Evolutionary conservation across 2,888 invertebrate genomes (phyloP), one percentile per base, ranked within the genome.

Genomic region (Drosophila anceps): DNA sequence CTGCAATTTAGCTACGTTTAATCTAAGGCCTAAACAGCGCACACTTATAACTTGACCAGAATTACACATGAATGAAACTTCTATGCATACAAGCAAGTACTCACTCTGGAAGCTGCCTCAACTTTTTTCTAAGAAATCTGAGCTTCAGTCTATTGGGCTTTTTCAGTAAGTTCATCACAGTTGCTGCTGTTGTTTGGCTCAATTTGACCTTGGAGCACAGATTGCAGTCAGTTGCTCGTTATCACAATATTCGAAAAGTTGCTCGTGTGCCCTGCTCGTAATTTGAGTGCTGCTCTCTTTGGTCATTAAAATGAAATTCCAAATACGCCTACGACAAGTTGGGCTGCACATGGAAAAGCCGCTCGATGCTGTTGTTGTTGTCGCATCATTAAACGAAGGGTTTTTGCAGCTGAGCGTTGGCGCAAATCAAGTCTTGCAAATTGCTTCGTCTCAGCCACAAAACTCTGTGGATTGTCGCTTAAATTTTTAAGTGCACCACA

Each of bases 341-440:
- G 43, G 29, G 29, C 27, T 53, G 18, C 29, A 44, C 24, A 66
- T 41, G 57, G 43, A 46, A 54, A 43, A 50, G 53, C n/a, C 53
- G 51, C 29, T 29, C 48, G 48, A n/a, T 29, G 46, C 27, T 48
- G 48, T 7, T 41, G 62, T 59, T 66, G 73, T 66, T 59, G 62
- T 53, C 61, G 73, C 79, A 70, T 72, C 80, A 82, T 81, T 81
- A 81, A 59, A 55, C 57, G 46, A 63, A 65, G 67, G 57, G 44
- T 51, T 63, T 55, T 37, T 27, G 41, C 44, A 37, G 63, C 27
- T 35, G 12, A 55, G 48, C 29, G 51, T 44, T 58, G 41, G 33
- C 64, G 62, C 18, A 55, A 78, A 74, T 73, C 54, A 61, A 63
- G 46, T 51, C 61, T 37, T 37, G 62, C 65, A 79, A 74, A 79